Base-by-base conservation (phyloP, 2,113 vertebrate genomes). In the Trachemys scripta region DNA sequence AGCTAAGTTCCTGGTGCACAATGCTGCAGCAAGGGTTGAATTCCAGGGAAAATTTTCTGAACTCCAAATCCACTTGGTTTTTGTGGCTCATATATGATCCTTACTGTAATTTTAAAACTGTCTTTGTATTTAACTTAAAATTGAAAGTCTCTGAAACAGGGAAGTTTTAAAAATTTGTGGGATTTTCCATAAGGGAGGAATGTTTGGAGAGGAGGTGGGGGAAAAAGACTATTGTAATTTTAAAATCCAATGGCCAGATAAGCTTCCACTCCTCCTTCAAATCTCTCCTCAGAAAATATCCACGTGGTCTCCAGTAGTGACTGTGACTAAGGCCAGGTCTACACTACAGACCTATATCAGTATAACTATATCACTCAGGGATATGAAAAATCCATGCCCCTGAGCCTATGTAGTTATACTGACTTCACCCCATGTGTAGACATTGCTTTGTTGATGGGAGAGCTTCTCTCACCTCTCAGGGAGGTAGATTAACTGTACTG, bases 81-180 rank as follows among this genome's bases (percentile, higher is more conserved):
- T 96, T 90, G 42, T 83, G 89, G 85, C 53, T 95, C 65, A 81
- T 75, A 19, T 24, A 42, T 84, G 87, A 53, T 79, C 79, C 82
- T 76, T 83, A 80, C 87, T 59, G 65, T 78, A 87, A 87, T 96
- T 83, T 94, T n/a, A 45, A 93, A 93, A 94, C 90, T 93, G 47
- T 88, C 72, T 91, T 76, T 84, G 75, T 89, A 31, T 89, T 92
- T 50, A 88, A 87, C 94, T 97, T 81, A 72, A 90, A 85, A 65
- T 82, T 17, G 88, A 90, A 94, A 2, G 51, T 14, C 38, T 78
- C 72, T 82, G 85, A 87, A 93, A 91, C 35, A 35, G 47, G 31
- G 25, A 38, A 24, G 9, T 81, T 47, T 57, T 79, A 92, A 69
- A 69, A 10, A 91, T 81, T 0, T 89, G 27, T 62, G 2, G 2